Evolutionary conservation across 2,113 vertebrate genomes (phyloP), one percentile per base, ranked within the genome.

Genomic region (Zootoca vivipara): DNA sequence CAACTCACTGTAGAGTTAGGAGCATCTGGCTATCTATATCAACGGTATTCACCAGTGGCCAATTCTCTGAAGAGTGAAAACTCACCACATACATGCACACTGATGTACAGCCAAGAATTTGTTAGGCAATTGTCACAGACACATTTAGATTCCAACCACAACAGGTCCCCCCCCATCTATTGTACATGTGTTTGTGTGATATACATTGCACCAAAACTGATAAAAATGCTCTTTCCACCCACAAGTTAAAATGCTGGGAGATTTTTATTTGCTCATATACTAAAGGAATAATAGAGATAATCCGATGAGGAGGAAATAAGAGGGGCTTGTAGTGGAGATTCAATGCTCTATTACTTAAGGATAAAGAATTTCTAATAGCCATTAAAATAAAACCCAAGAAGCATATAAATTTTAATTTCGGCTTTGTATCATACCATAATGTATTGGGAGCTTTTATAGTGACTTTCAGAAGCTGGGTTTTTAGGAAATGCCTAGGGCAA

Each of bases 341-440:
- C 94, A 97, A 93, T 94, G 95, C 92, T 92, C 92, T 95, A 95
- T 96, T 97, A 96, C 93, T 96, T 95, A 96, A 96, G 90, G 92
- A 97, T 96, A 97, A 97, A 96, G 94, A 95, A 96, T 96, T 96
- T 95, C 94, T 97, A 96, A 97, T 96, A 96, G 87, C 90, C 90
- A 96, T 96, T 97, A 95, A 94, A 96, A 95, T 3, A 28, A 95
- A 96, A 97, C 96, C 95, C 94, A 96, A 96, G 94, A 92, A 96
- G 95, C 94, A 96, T 90, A 96, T 96, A 94, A 92, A 96, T 96
- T 97, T 97, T 97, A 95, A 97, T 97, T 96, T 94, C 88, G 78
- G 91, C 86, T 93, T 89, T 95, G 74, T 77, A 93, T 95, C 91
- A 79, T 89, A 91, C 92, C 83, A 88, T 87, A 95, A 83, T 73